These are phyloP conservation scores for Drosophila jambulina DNA, from an alignment of 1,140 invertebrate genomes.

Conservation along the genomic window DNA sequence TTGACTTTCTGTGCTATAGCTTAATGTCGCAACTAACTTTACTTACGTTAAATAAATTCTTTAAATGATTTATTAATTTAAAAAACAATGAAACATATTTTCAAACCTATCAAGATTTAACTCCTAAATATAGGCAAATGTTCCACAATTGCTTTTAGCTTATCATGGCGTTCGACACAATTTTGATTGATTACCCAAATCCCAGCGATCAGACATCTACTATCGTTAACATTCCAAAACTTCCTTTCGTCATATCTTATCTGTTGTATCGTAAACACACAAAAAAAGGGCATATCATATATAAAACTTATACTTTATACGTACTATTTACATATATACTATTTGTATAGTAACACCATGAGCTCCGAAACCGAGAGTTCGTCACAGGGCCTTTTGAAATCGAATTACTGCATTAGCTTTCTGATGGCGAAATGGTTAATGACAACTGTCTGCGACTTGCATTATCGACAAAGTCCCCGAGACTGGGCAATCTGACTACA, in stretches of 20 bases:
- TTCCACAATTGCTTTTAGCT: neutral
- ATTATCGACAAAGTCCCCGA: slow-evolving; percentile 36
- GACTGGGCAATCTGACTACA: slow-evolving; percentile 10
- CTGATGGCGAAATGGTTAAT: neutral
- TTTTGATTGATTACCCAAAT: slow-evolving; percentile 44
- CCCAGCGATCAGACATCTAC: slow-evolving; percentile 15
- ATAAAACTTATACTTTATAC: neutral
- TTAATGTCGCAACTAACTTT: neutral
- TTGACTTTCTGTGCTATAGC: too few species aligned
- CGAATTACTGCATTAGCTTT: slow-evolving; percentile 13
- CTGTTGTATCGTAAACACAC: slow-evolving; percentile 18
- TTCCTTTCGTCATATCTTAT: slow-evolving; percentile 38
- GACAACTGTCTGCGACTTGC: slow-evolving; percentile 30
- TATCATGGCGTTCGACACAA: slow-evolving; percentile 25
- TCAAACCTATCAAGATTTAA: neutral
- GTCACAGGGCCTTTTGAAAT: slow-evolving; percentile 27
- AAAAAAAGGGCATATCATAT: slow-evolving; percentile 14
- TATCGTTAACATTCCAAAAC: slow-evolving; percentile 28
- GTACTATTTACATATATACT: neutral
- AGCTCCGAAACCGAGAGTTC: slow-evolving; percentile 22
- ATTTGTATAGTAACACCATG: neutral
- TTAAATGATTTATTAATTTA: neutral
- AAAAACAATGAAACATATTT: neutral
- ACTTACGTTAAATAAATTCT: neutral
- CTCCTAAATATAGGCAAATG: neutral